Conservation (phyloP, 2,797 vertebrate genomes). For the Spondyliosoma cantharus region DNA sequence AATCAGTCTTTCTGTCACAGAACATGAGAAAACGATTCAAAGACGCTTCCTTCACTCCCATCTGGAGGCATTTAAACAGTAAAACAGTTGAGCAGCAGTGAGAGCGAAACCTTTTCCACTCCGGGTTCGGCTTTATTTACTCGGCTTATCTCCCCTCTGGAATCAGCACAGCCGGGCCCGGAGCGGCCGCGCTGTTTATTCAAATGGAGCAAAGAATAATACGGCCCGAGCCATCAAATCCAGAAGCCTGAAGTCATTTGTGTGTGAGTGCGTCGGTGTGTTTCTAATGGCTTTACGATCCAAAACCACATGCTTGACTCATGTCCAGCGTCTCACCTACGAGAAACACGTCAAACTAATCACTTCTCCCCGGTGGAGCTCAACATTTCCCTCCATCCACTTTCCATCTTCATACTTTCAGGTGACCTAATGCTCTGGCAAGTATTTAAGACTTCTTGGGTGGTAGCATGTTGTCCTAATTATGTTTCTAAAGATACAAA, state of each 20-base stretch:
- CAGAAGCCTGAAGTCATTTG: slow-evolving; percentile 61
- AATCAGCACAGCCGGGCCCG: slow-evolving; percentile 61
- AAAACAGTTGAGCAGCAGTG: slow-evolving; percentile 55
- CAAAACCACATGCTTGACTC: slow-evolving; percentile 66
- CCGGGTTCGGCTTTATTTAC: slow-evolving; percentile 69
- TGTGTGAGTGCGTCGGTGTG: slow-evolving; percentile 42
- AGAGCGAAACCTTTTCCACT: slow-evolving; percentile 61
- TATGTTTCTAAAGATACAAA: slow-evolving; percentile 31
- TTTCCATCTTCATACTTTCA: background rate
- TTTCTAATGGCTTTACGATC: slow-evolving; percentile 56
- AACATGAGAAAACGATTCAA: slow-evolving; percentile 37
- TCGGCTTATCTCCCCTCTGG: slow-evolving; percentile 69
- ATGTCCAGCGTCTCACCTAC: slow-evolving; percentile 51
- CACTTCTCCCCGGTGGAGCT: background rate
- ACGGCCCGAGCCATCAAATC: slow-evolving; percentile 50
- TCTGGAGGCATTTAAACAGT: slow-evolving; percentile 72
- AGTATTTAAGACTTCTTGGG: background rate
- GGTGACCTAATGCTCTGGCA: slow-evolving; percentile 7
- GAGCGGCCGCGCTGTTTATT: slow-evolving; percentile 64
- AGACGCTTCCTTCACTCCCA: slow-evolving; percentile 48
- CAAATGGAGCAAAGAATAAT: slow-evolving; percentile 69
- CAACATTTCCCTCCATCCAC: background rate
- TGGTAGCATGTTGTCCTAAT: slow-evolving; percentile 30
- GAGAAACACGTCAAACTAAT: slow-evolving; percentile 39
- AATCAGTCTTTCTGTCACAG: slow-evolving; percentile 19